Conservation (phyloP, 2,113 vertebrate genomes). For the Anarrhichthys ocellatus region DNA sequence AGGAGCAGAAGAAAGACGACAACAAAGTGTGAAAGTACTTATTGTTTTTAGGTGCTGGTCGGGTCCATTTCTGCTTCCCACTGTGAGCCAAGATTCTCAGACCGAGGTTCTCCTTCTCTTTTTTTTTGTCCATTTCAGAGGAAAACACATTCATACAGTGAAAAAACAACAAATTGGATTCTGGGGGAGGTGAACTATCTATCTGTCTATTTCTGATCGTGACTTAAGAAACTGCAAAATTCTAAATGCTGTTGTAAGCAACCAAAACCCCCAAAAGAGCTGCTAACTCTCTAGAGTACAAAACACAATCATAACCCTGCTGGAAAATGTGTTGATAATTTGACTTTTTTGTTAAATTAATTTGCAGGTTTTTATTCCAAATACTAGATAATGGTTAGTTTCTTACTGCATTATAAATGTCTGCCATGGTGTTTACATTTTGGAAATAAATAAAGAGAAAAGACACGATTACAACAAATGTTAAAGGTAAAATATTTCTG, state of each 20-base stretch:
- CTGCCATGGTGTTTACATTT: not conserved
- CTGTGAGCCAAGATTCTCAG: not conserved
- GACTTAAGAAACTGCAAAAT: slow-evolving; percentile 2
- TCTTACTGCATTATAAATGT: not conserved
- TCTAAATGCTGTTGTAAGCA: slow-evolving; percentile 13
- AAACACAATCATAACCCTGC: not conserved
- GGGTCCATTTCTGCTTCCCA: not conserved
- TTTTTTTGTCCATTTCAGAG: slow-evolving; percentile 24
- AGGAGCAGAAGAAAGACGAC: not conserved
- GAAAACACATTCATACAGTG: slow-evolving; percentile 26
- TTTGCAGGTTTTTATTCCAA: not conserved
- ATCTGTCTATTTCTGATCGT: slow-evolving; percentile 28
- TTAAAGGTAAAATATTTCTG: too few species aligned
- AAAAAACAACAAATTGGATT: slow-evolving; percentile 40
- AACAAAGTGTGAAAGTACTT: slow-evolving; percentile 22
- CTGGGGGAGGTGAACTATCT: slow-evolving; percentile 19
- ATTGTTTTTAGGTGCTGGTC: not conserved
- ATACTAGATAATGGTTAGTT: not conserved
- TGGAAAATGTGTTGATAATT: not conserved
- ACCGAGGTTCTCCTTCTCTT: not conserved
- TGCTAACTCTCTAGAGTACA: not conserved
- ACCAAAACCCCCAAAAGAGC: not conserved
- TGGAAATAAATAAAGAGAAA: not conserved
- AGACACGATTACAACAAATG: too few species aligned
- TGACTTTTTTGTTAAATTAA: not conserved